Evolutionary conservation across 2,113 vertebrate species (phyloP), one percentile per base, ranked within the genome.

Genomic region (Eptesicus fuscus): DNA sequence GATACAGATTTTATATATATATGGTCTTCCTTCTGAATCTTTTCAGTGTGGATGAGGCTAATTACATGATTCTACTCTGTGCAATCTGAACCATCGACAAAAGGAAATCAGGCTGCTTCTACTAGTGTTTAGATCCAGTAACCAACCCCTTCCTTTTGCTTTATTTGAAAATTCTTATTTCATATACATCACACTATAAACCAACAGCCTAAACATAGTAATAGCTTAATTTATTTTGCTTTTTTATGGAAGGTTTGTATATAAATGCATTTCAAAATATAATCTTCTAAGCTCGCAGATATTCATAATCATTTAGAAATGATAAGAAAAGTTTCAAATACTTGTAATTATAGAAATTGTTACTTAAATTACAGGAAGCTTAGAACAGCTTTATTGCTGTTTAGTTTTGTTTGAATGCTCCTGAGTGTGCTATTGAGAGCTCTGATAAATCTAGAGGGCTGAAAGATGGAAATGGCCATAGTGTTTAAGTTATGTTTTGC

Each of bases 261-360:
- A 96, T 97, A 97, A 96, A 97, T 93, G 74, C 78, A 92, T 86
- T 96, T 97, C 95, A 96, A 95, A 96, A 96, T 97, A 92, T 95
- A 97, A 97, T 97, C 89, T 96, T 95, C 92, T 92, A 97, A 96
- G 91, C 92, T 89, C 32, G 1, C 69, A 96, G 96, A 97, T 96
- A 97, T 91, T 97, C 92, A 93, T 51, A 93, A 97, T 95, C 96
- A 95, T 95, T 96, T 97, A 96, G 88, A 94, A 97, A 96, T 97
- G 97, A 94, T 97, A 92, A 96, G 93, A 63, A 96, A 97, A 95
- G 96, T 97, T 97, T 96, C 97, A 97, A 97, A 97, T 97, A 96
- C 97, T 97, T 93, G 91, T 97, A 97, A 97, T 97, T 97, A 97
- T 89, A 97, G 94, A 97, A 97, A 97, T 97, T 97, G 96, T 97